Evolutionary conservation across 2,113 vertebrate genomes (phyloP).

Genomic region (Alosa alosa): DNA sequence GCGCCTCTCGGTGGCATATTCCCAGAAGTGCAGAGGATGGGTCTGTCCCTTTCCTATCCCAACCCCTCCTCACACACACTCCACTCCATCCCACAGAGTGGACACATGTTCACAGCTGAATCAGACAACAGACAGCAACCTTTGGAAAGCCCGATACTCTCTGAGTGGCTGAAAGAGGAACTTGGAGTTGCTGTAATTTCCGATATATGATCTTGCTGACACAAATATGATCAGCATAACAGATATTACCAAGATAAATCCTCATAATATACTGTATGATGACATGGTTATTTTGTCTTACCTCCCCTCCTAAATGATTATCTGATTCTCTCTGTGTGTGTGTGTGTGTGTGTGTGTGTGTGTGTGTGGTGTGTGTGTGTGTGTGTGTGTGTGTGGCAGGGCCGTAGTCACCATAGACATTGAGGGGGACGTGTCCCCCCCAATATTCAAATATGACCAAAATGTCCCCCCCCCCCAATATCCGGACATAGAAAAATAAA

Average conservation of each 20-base stretch:
- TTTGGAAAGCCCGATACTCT: background rate
- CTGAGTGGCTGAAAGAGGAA: background rate
- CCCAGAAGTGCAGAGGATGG: background rate
- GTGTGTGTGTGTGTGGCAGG: background rate
- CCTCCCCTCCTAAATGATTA: too few relatives aligned
- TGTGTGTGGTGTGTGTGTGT: background rate
- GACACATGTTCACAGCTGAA: too few relatives aligned
- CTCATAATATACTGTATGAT: background rate
- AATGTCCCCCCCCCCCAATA: too few relatives aligned
- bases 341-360: conserved; percentile 9
- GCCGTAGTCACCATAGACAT: too few relatives aligned
- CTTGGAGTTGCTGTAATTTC: background rate
- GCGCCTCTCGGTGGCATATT: background rate
- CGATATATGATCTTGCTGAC: background rate
- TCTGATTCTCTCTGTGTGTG: background rate
- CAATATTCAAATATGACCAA: too few relatives aligned
- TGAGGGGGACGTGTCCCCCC: too few relatives aligned
- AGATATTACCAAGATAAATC: background rate
- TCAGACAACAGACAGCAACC: background rate
- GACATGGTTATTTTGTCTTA: background rate
- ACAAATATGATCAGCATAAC: background rate
- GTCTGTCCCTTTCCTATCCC: background rate
- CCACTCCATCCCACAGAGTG: background rate
- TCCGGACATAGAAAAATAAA: too few relatives aligned
- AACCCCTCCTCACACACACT: background rate